Base-by-base conservation (phyloP, 2,888 invertebrate species). In the Eurytoma californica region DNA sequence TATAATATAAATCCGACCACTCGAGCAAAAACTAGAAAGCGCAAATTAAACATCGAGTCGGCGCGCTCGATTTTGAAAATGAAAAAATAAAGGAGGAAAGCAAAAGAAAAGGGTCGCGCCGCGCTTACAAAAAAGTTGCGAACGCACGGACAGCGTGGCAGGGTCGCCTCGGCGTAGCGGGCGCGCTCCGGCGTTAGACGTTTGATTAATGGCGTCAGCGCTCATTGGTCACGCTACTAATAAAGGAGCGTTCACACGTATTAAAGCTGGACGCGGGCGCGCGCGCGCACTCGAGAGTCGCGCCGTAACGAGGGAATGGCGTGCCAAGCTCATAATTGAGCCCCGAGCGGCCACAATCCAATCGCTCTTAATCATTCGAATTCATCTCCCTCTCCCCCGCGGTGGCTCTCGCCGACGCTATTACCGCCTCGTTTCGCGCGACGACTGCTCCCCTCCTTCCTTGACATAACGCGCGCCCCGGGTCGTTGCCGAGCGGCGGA, bases 141-240 rank as follows among this genome's bases (percentile, higher is more conserved):
- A 53, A 63, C 12, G n/a, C 47, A 70, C 4, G 3, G 9, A 18
- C 51, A 39, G 66, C 67, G n/a, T n/a, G 16, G 14, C 5, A 12
- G 61, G 61, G 53, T 53, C 61, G n/a, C n/a, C 61, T 60, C 24
- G 24, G 69, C 47, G 49, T 20, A 24, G 16, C 72, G 51, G 55
- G 73, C 47, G 61, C 81, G 77, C 80, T 77, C 39, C 80, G 82
- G 83, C 83, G 86, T 88, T 88, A 87, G 88, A 87, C 86, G 82
- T 88, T 89, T 90, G 89, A 90, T 90, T 89, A 89, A 90, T 89
- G 89, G 86, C 88, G 85, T 87, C 86, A 85, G 87, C 85, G 87
- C 86, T 87, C 86, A 90, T 89, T 90, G 90, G 90, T 89, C 90
- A 90, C 90, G 89, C 89, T 86, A 88, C 88, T 90, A 89, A 89